Percentiles rank a stretch among this genome's conserved stretches.
phyloP scores from a whole-genome alignment of 2,888 invertebrate species.

The Hesperia comma region DNA sequence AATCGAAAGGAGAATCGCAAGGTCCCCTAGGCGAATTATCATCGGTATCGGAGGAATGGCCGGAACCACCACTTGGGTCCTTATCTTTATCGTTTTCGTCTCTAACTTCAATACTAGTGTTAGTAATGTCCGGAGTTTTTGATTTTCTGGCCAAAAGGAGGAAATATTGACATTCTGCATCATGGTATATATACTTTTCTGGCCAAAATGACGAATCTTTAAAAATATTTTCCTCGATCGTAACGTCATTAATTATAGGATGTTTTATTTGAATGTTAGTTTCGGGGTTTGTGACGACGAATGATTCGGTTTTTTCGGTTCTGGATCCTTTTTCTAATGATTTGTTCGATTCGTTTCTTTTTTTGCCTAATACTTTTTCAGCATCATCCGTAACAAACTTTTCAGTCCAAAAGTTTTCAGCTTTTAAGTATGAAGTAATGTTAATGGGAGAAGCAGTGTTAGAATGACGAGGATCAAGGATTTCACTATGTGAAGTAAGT shows the following conservation, averaged over 20 bases:
- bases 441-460: slow-evolving; percentile 61
- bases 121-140: slow-evolving; percentile 57
- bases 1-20: slow-evolving; percentile 69
- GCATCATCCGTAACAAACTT: slow-evolving; percentile 80
- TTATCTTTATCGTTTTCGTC: slow-evolving; percentile 85
- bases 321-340: slow-evolving; percentile 42
- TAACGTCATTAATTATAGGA: neutral
- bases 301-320: slow-evolving; percentile 36
- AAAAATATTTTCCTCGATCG: slow-evolving; percentile 60
- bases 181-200: slow-evolving; percentile 85
- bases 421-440: slow-evolving; percentile 65
- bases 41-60: slow-evolving; percentile 78
- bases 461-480: slow-evolving; percentile 47
- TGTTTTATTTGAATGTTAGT: slow-evolving; percentile 39
- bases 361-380: slow-evolving; percentile 67
- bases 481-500: slow-evolving; percentile 8
- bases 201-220: slow-evolving; percentile 85
- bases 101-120: slow-evolving; percentile 53
- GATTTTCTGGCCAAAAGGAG: slow-evolving; percentile 76
- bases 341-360: slow-evolving; percentile 43
- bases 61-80: slow-evolving; percentile 85
- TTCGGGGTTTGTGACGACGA: slow-evolving; percentile 40
- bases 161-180: slow-evolving; percentile 87
- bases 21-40: slow-evolving; percentile 56
- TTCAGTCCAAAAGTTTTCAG: slow-evolving; percentile 55